Conservation (phyloP, 2,113 vertebrate genomes). For the Passerina amoena region DNA sequence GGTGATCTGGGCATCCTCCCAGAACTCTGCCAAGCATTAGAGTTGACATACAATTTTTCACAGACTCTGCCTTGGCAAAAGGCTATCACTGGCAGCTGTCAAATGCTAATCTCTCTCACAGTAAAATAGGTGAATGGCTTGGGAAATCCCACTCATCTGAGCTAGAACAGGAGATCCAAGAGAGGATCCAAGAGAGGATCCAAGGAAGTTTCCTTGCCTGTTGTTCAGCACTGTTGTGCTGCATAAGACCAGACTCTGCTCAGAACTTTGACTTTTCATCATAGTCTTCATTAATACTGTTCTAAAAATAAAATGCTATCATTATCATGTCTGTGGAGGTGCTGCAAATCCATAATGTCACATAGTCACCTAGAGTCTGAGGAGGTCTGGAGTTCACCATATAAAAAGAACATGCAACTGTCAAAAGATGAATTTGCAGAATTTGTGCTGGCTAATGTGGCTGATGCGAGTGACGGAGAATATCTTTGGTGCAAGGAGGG, state of each 20-base stretch:
- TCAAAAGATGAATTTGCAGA: neutral
- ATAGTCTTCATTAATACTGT: neutral
- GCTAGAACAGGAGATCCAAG: neutral
- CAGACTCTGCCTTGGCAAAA: constrained; percentile 26
- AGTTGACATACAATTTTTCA: constrained; percentile 22
- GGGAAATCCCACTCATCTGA: constrained; percentile 15
- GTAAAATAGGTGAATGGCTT: neutral
- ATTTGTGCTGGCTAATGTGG: neutral
- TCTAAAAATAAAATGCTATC: neutral
- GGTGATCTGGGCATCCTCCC: constrained; percentile 26
- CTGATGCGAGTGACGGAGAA: neutral
- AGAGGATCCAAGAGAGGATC: neutral
- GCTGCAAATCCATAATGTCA: neutral
- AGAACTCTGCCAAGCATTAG: neutral
- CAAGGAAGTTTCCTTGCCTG: neutral
- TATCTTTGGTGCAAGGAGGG: neutral
- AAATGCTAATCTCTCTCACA: constrained; percentile 22
- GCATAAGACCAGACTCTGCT: neutral
- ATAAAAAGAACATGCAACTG: neutral
- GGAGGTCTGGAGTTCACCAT: neutral
- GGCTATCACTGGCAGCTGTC: neutral
- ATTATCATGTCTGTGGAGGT: neutral
- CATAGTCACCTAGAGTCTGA: neutral
- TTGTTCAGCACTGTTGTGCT: neutral
- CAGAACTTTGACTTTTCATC: neutral